A percentile compares a stretch with the other conserved stretches of the same genome.
phyloP scores from a whole-genome alignment of 2,113 vertebrate species.

The Phoenicopterus ruber region DNA sequence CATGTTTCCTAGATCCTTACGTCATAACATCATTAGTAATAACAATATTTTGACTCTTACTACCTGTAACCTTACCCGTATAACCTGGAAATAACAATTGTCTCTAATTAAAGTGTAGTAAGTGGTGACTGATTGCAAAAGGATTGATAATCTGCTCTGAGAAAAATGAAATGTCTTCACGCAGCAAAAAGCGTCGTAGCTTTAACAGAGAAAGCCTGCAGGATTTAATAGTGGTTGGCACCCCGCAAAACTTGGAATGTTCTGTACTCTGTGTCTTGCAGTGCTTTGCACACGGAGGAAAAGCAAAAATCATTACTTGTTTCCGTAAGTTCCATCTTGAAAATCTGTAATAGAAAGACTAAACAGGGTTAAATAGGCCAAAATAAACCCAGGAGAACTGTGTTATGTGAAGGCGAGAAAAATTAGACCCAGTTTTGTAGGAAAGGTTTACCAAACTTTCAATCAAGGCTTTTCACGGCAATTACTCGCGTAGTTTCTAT shows the following conservation, averaged over 20 bases:
- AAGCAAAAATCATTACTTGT: neutral
- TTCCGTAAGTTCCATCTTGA: neutral
- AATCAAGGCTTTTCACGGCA: neutral
- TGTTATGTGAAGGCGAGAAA: neutral
- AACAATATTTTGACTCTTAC: neutral
- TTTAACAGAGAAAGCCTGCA: neutral
- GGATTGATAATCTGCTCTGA: neutral
- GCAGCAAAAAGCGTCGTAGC: neutral
- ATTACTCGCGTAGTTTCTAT: neutral
- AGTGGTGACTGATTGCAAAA: neutral
- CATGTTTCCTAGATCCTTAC: accelerated
- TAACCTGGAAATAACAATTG: neutral
- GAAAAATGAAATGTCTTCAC: neutral
- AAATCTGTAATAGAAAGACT: neutral
- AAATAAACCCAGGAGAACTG: neutral
- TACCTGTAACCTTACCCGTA: neutral
- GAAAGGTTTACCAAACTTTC: neutral
- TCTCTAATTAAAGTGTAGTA: neutral
- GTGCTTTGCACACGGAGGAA: neutral
- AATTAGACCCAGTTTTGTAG: neutral
- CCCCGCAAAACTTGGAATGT: neutral
- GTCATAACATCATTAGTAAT: neutral
- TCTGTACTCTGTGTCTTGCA: neutral
- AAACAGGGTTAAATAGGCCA: neutral
- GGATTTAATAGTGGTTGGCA: neutral